A percentile compares a stretch with the other conserved stretches of the same genome.
phyloP scores from a whole-genome alignment of 2,797 vertebrate genomes.

The Otolemur crassicaudatus region DNA sequence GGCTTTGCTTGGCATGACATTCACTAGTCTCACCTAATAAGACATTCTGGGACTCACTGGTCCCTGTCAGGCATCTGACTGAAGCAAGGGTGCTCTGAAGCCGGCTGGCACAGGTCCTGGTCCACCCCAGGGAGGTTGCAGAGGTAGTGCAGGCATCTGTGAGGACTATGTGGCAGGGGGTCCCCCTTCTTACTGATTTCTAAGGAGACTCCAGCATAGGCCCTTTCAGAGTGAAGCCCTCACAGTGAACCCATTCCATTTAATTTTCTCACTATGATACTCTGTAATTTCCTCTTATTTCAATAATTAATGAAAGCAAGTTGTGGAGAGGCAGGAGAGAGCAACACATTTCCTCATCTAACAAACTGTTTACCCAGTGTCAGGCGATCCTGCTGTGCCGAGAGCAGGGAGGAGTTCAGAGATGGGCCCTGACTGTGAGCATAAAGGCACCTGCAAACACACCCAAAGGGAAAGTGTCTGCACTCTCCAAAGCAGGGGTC shows the following conservation, averaged over 20 bases:
- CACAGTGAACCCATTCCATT: background rate
- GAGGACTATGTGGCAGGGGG: background rate
- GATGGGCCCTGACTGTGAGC: background rate
- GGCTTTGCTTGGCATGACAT: background rate
- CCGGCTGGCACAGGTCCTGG: background rate
- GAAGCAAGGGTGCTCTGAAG: background rate
- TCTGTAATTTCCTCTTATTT: background rate
- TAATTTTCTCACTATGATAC: background rate
- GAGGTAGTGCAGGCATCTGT: background rate
- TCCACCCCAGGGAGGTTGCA: too few relatives aligned
- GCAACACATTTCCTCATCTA: background rate
- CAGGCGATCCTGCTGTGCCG: background rate
- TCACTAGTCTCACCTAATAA: background rate
- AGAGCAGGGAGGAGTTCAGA: background rate
- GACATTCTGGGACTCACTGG: background rate
- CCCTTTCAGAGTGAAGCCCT: background rate
- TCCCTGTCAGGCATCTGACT: background rate
- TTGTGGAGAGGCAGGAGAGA: background rate
- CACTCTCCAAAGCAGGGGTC: background rate
- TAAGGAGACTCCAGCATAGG: background rate
- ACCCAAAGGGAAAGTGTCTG: background rate
- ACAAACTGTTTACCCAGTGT: background rate
- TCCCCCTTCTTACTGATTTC: background rate
- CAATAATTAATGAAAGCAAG: background rate
- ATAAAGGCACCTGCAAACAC: slow-evolving; percentile 13